Base-by-base conservation (phyloP, 2,888 invertebrate species). In the Lithophane leautieri region DNA sequence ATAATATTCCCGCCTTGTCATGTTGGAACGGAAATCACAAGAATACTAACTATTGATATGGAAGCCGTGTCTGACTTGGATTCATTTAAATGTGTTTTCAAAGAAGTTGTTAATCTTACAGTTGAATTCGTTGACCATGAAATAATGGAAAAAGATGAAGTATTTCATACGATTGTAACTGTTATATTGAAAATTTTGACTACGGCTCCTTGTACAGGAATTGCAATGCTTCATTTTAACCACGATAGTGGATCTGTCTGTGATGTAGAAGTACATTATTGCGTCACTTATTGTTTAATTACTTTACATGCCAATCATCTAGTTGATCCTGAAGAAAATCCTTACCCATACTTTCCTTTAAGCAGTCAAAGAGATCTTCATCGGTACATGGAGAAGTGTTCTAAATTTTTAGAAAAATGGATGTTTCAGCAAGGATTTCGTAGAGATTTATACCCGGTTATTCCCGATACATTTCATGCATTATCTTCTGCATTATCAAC, bases 351-450 rank as follows among this genome's bases (percentile, higher is more conserved):
- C 81, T 96, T 90, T 89, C 96, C 96, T 34, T 74, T 91, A 56
- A 85, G 78, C 28, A 86, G 83, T n/a, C 93, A 96, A 89, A 79
- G 47, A 4, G 85, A 92, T 54, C 87, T 95, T 28, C 92, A 91
- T 82, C 87, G 93, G 28, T 96, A 96, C 79, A 90, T 95, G 91
- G 92, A 93, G 81, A 87, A 63, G 2, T 93, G 94, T 81, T 88
- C 88, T 25, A 79, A 78, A 52, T 96, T 96, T 89, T 88, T 96
- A 62, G 96, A 96, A 84, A 95, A 93, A 83, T 96, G 96, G 96
- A 93, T 96, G 95, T 96, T 94, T 80, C 93, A 93, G 73, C 96
- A 96, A 94, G 96, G 96, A 14, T 96, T 96, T 88, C 93, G 95
- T 69, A 94, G 95, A 89, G 96, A 96, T 82, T 91, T 96, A 67